phyloP scores from a whole-genome alignment of 2,797 vertebrate species.

The Muraenolepis orangiensis region DNA sequence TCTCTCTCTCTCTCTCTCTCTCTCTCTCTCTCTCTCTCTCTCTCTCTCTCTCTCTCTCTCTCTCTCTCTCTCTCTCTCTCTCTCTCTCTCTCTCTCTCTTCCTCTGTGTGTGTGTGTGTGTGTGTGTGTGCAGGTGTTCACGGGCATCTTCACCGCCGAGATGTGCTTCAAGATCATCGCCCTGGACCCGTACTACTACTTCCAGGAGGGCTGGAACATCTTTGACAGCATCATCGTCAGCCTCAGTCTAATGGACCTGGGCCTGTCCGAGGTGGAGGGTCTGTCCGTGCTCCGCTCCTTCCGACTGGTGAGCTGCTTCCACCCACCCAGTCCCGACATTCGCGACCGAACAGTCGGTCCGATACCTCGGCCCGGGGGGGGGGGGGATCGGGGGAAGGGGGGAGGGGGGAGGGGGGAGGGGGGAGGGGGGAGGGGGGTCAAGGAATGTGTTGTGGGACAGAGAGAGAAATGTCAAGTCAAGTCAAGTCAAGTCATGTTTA shows the following conservation, averaged over 20 bases:
- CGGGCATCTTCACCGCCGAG: constrained; percentile 96
- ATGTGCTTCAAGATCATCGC: constrained; percentile 97
- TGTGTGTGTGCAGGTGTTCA: constrained; percentile 94
- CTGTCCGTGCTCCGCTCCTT: constrained; percentile 95
- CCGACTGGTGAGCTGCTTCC: constrained; percentile 89
- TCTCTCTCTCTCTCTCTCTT: not conserved
- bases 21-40: too few relatives aligned
- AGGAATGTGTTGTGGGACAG: too few relatives aligned
- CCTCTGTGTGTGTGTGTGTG: too few relatives aligned
- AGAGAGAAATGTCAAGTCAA: too few relatives aligned
- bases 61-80: not conserved
- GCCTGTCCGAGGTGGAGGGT: constrained; percentile 90
- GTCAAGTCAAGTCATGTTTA: too few relatives aligned
- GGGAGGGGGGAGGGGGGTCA: too few relatives aligned
- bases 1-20: not conserved
- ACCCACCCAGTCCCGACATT: too few relatives aligned
- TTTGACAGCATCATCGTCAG: constrained; percentile 96
- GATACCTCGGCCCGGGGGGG: too few relatives aligned
- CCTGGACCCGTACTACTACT: constrained; percentile 95
- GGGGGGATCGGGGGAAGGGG: too few relatives aligned
- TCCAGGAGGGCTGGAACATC: constrained; percentile 98
- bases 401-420: too few relatives aligned
- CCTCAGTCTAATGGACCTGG: constrained; percentile 95
- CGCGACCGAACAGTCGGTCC: too few relatives aligned
- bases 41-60: too few relatives aligned